Conservation (phyloP, 1,140 invertebrate genomes). For the Branchinecta lynchi region DNA sequence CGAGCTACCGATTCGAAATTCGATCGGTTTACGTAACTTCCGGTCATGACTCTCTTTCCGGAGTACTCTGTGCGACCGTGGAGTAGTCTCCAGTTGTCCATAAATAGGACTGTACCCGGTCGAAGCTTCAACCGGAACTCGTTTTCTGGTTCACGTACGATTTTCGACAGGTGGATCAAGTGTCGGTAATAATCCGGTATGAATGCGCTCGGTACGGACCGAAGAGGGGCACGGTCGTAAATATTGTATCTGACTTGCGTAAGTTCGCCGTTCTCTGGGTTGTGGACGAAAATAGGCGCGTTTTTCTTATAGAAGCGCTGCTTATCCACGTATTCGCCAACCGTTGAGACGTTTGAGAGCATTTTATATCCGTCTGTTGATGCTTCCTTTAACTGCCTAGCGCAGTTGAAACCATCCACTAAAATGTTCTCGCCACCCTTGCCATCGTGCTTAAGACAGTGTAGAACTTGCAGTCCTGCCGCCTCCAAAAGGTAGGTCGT, state of each 20-base stretch:
- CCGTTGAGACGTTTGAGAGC: conserved; percentile 33
- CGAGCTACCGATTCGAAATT: conserved; percentile 43
- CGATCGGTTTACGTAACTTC: conserved; percentile 39
- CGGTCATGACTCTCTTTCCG: conserved; percentile 39
- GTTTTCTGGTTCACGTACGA: conserved; percentile 36
- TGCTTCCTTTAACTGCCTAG: conserved; percentile 36
- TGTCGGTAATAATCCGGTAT: conserved; percentile 44
- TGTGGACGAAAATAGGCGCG: conserved; percentile 38
- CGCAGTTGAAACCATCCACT: conserved; percentile 50
- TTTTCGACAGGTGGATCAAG: conserved; percentile 38
- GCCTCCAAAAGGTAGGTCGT: conserved; percentile 54
- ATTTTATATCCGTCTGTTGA: conserved; percentile 39
- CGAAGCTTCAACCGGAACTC: conserved; percentile 42
- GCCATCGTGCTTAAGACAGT: conserved; percentile 43
- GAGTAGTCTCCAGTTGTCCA: conserved; percentile 58
- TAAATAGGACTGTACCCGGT: conserved; percentile 47
- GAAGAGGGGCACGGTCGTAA: conserved; percentile 45
- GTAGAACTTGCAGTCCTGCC: conserved; percentile 51
- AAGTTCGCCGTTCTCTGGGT: conserved; percentile 35
- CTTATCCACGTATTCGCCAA: conserved; percentile 45
- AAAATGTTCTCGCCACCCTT: conserved; percentile 48
- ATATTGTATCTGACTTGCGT: conserved; percentile 45
- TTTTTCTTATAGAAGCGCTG: conserved; percentile 36
- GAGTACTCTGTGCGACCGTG: conserved; percentile 50
- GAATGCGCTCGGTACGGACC: conserved; percentile 35